phyloP scores from a whole-genome alignment of 2,797 vertebrate species.

The Takifugu ocellatus region DNA sequence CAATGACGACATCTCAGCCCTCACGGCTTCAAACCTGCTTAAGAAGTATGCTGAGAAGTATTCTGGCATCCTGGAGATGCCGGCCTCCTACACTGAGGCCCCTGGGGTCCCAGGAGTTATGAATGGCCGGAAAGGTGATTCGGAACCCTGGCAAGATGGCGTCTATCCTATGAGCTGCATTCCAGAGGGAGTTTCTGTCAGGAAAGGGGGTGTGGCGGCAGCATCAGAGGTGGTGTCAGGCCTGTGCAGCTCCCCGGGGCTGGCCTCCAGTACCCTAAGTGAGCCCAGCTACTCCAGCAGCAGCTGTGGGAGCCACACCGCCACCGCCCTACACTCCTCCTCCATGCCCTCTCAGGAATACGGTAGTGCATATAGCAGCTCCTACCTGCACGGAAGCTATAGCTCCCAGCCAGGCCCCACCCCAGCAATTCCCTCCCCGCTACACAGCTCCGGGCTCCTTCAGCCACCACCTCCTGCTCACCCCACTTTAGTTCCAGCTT shows the following conservation, averaged over 20 bases:
- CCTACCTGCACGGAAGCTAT: constrained; percentile 93
- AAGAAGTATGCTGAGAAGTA: constrained; percentile 99
- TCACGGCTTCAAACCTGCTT: constrained; percentile 95
- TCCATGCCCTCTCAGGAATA: constrained; percentile 93
- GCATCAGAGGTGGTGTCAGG: constrained; percentile 87
- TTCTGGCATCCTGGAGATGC: constrained; percentile 93
- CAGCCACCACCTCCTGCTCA: constrained; percentile 80
- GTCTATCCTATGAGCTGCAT: constrained; percentile 94
- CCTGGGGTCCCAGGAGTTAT: constrained; percentile 78
- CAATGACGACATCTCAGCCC: constrained; percentile 96
- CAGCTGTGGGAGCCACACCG: constrained; percentile 89
- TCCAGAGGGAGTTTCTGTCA: constrained; percentile 84
- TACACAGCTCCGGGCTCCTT: constrained; percentile 89
- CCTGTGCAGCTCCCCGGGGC: constrained; percentile 92
- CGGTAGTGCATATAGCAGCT: constrained; percentile 86
- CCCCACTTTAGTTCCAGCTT: constrained; percentile 86
- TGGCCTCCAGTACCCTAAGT: constrained; percentile 87
- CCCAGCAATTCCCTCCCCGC: constrained; percentile 85
- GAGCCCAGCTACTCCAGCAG: constrained; percentile 94
- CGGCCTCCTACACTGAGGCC: constrained; percentile 76
- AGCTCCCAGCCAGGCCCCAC: constrained; percentile 82
- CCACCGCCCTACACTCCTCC: constrained; percentile 85
- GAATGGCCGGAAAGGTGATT: constrained; percentile 89
- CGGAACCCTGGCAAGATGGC: constrained; percentile 93
- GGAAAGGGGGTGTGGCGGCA: constrained; percentile 87